Base-by-base conservation (phyloP, 2,888 invertebrate species). In the Diadegma fenestrale region DNA sequence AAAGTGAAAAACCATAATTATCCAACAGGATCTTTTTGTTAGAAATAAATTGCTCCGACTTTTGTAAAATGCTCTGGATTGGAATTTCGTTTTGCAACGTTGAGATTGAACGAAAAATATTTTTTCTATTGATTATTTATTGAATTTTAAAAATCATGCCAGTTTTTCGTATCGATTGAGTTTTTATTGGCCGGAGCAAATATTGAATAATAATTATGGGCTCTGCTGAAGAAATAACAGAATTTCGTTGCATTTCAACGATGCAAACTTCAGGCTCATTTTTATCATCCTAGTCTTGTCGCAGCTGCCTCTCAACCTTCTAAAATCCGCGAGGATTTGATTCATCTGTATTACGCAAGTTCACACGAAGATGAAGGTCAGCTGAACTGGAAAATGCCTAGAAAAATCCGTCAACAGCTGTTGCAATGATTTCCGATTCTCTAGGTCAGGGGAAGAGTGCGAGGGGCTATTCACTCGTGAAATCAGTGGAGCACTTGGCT, bases 371-470 rank as follows among this genome's bases (percentile, higher is more conserved):
- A 41, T 30, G 14, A 19, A 77, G 12, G 5, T 66, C 41, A n/a
- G 33, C 12, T 30, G 43, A 68, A 63, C 78, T 45, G 61, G 68
- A 78, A 78, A 78, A 19, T 14, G 37, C 48, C 1, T 33, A 14
- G 33, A 63, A 45, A 30, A 45, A 30, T 8, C 17, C 48, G n/a
- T 51, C 8, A 14, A 6, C 6, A 10, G 54, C 26, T 12, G 41
- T 51, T 12, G 26, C 22, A 19, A 22, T 22, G 37, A 63, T 7
- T 51, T 17, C 51, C 33, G 37, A 22, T 51, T 19, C 12, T 19
- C 5, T 22, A 41, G 73, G 41, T 72, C 64, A 43, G 26, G 14
- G 33, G 19, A 64, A n/a, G n/a, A n/a, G n/a, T n/a, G n/a, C n/a
- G n/a, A n/a, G n/a, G n/a, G n/a, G n/a, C n/a, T n/a, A n/a, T n/a